These are phyloP conservation scores for Crocallis elinguaria DNA, from an alignment of 2,888 invertebrate species.

Conservation along the genomic window DNA sequence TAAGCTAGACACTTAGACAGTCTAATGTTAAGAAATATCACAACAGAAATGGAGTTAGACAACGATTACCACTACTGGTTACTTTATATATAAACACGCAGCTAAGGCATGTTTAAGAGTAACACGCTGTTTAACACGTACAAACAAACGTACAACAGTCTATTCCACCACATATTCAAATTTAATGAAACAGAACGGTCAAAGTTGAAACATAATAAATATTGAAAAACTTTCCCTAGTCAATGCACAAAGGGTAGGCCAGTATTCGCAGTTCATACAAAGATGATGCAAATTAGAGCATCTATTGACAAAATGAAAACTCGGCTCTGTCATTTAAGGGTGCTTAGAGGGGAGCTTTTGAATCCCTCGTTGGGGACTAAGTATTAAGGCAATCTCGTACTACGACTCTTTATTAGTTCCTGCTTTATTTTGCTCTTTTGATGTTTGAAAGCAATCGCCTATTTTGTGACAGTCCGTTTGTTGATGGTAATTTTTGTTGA, in stretches of 20 bases:
- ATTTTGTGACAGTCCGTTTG: conserved; percentile 58
- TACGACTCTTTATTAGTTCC: conserved; percentile 80
- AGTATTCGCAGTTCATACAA: conserved; percentile 45
- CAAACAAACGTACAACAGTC: no score
- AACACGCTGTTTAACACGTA: no score
- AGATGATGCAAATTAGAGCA: conserved; percentile 82
- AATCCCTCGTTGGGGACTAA: conserved; percentile 77
- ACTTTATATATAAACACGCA: no score
- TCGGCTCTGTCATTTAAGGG: conserved; percentile 70
- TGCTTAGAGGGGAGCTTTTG: conserved; percentile 73
- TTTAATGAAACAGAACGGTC: conserved; percentile 34
- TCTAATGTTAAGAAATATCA: no score
- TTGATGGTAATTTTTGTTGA: conserved; percentile 45
- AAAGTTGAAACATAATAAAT: conserved; percentile 59
- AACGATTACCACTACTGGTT: no score
- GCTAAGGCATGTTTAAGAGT: no score
- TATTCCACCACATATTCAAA: no score
- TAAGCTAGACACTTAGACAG: no score
- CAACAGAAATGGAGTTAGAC: no score
- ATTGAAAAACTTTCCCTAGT: conserved; percentile 58
- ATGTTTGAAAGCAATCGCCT: conserved; percentile 73
- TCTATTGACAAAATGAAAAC: conserved; percentile 80
- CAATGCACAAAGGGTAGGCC: conserved; percentile 8
- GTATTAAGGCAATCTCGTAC: conserved; percentile 80
- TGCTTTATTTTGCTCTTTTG: conserved; percentile 78